Evolutionary conservation across 2,888 invertebrate species (phyloP).

Genomic region (Aspidiotus rigidus): DNA sequence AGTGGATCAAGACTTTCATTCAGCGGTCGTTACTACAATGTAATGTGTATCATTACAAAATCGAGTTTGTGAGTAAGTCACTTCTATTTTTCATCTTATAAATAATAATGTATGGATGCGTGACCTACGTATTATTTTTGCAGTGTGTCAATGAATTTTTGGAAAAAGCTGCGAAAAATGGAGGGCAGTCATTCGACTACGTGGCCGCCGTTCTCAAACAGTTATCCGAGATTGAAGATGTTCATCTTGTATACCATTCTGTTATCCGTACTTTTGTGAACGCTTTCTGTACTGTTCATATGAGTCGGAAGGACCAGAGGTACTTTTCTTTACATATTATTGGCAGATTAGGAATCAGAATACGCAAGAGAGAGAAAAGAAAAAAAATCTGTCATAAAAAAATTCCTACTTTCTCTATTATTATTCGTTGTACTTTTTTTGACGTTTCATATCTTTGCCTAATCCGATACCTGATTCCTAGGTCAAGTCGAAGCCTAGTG

Average conservation of each 20-base stretch:
- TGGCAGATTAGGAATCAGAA: too few species aligned
- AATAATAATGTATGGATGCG: too few species aligned
- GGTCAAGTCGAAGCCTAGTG: too few species aligned
- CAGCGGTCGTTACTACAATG: not conserved
- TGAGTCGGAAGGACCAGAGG: slow-evolving; percentile 26
- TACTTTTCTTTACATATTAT: not conserved
- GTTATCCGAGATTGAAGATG: not conserved
- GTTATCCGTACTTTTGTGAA: slow-evolving; percentile 7
- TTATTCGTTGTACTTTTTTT: too few species aligned
- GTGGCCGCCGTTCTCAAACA: slow-evolving; percentile 9
- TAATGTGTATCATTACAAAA: slow-evolving; percentile 5
- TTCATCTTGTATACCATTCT: slow-evolving; percentile 3
- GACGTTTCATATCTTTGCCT: too few species aligned
- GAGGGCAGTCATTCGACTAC: slow-evolving; percentile 12
- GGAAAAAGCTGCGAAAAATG: slow-evolving; percentile 17
- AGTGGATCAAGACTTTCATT: slow-evolving; percentile 13
- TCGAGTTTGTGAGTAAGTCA: slow-evolving; percentile 5
- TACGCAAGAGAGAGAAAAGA: too few species aligned
- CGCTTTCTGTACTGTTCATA: slow-evolving; percentile 15
- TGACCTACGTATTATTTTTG: slow-evolving; percentile 2
- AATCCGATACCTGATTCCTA: too few species aligned
- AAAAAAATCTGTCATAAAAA: too few species aligned
- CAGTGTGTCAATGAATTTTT: slow-evolving; percentile 17
- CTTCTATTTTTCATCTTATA: not conserved
- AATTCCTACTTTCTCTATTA: too few species aligned